Evolutionary conservation across 2,113 vertebrate genomes (phyloP).

Genomic region (Diadophis punctatus): DNA sequence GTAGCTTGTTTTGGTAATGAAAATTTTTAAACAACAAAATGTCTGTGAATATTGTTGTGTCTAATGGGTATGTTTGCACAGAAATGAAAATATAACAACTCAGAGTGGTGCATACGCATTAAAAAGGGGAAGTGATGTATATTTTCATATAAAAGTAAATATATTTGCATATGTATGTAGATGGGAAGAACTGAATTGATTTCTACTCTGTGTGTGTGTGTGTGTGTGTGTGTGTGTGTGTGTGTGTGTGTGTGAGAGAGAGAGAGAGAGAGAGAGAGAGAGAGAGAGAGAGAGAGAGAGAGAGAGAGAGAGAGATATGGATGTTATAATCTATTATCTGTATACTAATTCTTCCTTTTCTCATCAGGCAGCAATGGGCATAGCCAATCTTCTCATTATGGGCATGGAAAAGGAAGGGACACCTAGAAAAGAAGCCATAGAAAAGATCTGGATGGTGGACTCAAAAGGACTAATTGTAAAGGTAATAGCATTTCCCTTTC

Average conservation of each 20-base stretch:
- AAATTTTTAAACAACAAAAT: background rate
- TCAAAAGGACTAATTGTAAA: slow-evolving; percentile 96
- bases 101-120: background rate
- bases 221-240: too few species aligned
- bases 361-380: slow-evolving; percentile 90
- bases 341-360: background rate
- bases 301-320: too few species aligned
- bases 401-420: slow-evolving; percentile 93
- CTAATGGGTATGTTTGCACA: background rate
- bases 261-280: too few species aligned
- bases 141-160: background rate
- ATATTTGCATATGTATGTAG: background rate
- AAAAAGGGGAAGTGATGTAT: background rate
- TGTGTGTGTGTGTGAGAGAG: too few species aligned
- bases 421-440: slow-evolving; percentile 70
- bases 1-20: background rate
- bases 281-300: too few species aligned
- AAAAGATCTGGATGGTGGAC: slow-evolving; percentile 97
- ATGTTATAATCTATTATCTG: background rate
- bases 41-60: background rate
- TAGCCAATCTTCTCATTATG: slow-evolving; percentile 90
- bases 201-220: background rate
- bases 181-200: background rate
- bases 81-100: background rate
- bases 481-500: slow-evolving; percentile 67